These are phyloP conservation scores for Diplodus puntazzo DNA, from an alignment of 2,797 vertebrate genomes.

Conservation along the genomic window DNA sequence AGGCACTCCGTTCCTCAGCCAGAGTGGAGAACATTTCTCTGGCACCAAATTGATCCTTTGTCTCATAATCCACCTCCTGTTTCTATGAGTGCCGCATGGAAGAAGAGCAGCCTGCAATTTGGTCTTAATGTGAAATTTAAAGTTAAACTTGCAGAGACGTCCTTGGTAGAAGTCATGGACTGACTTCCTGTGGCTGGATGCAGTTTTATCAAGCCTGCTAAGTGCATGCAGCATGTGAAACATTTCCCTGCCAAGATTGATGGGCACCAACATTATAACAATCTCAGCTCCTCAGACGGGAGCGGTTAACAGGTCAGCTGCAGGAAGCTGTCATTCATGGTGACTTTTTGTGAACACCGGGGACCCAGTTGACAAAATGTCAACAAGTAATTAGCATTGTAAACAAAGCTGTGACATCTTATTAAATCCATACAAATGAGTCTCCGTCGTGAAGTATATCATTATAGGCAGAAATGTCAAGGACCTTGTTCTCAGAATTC, in stretches of 20 bases:
- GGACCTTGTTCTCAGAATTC: slow-evolving; percentile 7
- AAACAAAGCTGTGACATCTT: slow-evolving; percentile 63
- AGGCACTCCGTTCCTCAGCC: slow-evolving; percentile 22
- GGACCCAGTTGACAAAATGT: slow-evolving; percentile 61
- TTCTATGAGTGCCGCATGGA: slow-evolving; percentile 19
- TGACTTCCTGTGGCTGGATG: neutral
- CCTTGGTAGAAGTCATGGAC: neutral
- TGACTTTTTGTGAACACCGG: slow-evolving; percentile 42
- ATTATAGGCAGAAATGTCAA: slow-evolving; percentile 43
- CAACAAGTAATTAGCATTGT: slow-evolving; percentile 69
- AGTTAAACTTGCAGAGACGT: neutral
- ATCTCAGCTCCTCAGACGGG: slow-evolving; percentile 17
- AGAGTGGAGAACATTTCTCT: slow-evolving; percentile 36
- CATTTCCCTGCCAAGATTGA: slow-evolving; percentile 43
- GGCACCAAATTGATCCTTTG: slow-evolving; percentile 33
- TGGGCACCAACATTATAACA: slow-evolving; percentile 41
- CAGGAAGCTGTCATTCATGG: slow-evolving; percentile 62
- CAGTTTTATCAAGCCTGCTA: slow-evolving; percentile 15
- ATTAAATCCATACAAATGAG: slow-evolving; percentile 59
- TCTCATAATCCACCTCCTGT: slow-evolving; percentile 25
- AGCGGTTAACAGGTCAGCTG: slow-evolving; percentile 38
- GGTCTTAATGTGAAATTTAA: slow-evolving; percentile 15
- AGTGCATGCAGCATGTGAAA: neutral
- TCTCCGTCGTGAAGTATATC: slow-evolving; percentile 24
- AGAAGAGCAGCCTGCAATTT: slow-evolving; percentile 24